Percentiles rank a stretch among this genome's conserved stretches.
Conservation (phyloP, 2,888 invertebrate genomes). For the Bombylius discolor region DNA sequence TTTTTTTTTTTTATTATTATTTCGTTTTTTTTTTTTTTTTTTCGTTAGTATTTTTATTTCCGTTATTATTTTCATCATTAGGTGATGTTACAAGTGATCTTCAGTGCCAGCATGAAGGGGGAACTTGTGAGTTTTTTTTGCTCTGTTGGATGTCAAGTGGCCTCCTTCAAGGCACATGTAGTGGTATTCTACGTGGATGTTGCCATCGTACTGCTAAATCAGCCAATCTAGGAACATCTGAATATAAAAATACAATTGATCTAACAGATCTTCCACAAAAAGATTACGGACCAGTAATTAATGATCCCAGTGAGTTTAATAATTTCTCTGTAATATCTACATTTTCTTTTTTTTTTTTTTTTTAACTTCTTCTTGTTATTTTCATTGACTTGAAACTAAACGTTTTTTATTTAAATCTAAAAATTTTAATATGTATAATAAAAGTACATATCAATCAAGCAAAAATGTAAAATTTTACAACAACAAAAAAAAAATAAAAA, state of each 20-base stretch:
- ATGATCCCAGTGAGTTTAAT: slow-evolving; percentile 61
- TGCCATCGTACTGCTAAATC: slow-evolving; percentile 66
- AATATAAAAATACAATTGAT: slow-evolving; percentile 50
- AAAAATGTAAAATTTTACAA: no score
- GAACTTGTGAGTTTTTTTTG: slow-evolving; percentile 81
- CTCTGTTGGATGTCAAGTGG: slow-evolving; percentile 86
- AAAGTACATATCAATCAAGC: no score
- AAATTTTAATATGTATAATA: no score
- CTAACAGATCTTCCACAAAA: slow-evolving; percentile 44
- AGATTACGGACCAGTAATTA: slow-evolving; percentile 59
- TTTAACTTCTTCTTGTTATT: neutral
- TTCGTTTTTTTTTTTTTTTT: no score
- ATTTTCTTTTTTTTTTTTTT: neutral
- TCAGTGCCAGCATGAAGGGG: slow-evolving; percentile 43
- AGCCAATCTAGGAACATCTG: slow-evolving; percentile 50
- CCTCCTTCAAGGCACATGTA: slow-evolving; percentile 71
- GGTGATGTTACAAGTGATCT: slow-evolving; percentile 33
- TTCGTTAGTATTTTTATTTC: no score
- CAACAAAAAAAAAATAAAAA: no score
- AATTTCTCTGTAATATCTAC: neutral
- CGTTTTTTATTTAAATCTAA: no score
- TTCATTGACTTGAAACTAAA: no score
- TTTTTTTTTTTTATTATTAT: no score
- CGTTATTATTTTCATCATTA: slow-evolving; percentile 14
- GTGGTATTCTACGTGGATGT: slow-evolving; percentile 71